These are phyloP conservation scores for Oreortyx pictus DNA, from an alignment of 2,797 vertebrate species.

Conservation along the genomic window DNA sequence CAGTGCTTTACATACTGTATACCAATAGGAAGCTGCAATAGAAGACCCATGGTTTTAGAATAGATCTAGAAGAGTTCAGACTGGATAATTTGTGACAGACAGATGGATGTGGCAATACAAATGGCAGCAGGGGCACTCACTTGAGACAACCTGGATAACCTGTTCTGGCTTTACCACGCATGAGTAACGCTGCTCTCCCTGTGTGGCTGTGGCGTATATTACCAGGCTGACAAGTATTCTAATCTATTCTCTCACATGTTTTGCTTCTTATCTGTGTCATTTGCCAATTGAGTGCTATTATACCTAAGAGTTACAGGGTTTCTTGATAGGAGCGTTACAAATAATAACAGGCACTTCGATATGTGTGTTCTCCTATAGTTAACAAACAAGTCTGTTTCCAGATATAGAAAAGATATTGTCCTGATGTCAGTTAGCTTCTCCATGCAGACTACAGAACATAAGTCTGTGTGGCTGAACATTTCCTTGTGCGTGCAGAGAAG, in stretches of 20 bases:
- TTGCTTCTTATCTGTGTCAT: constrained; percentile 18
- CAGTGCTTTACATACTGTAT: not conserved
- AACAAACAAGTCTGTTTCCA: constrained; percentile 7
- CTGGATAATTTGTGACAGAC: constrained; percentile 5
- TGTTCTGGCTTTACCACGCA: constrained; percentile 6
- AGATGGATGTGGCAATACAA: not conserved
- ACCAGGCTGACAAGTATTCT: constrained; percentile 20
- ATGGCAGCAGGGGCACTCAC: not conserved
- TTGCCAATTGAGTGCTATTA: constrained; percentile 22
- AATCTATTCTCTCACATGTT: constrained; percentile 15
- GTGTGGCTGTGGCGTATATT: not conserved
- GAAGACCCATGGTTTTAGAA: not conserved
- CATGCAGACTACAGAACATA: constrained; percentile 11
- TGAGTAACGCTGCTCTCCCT: constrained; percentile 17
- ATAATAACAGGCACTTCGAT: constrained; percentile 2
- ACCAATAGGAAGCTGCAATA: not conserved
- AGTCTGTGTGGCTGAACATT: constrained; percentile 24
- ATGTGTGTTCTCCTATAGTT: not conserved
- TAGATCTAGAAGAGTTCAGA: not conserved
- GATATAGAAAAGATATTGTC: constrained; percentile 20
- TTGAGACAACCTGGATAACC: constrained; percentile 37
- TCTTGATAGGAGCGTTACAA: constrained; percentile 4
- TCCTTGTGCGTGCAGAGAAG: not conserved
- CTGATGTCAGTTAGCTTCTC: constrained; percentile 43
- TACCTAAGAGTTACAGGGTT: not conserved